Evolutionary conservation across 2,113 vertebrate species (phyloP).

Genomic region (Vulpes vulpes): DNA sequence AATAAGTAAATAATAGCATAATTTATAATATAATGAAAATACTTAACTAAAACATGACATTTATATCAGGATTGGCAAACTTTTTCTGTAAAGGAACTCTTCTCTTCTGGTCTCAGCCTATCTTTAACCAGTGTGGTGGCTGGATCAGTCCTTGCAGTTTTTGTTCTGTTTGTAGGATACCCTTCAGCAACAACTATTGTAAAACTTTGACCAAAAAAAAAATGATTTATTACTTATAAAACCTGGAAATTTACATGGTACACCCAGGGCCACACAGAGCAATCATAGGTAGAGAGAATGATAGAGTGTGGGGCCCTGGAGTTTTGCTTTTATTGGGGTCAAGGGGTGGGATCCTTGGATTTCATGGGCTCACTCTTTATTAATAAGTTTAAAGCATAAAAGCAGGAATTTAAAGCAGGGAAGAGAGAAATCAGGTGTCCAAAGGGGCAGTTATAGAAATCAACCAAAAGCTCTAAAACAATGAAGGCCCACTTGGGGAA

Average conservation of each 20-base stretch:
- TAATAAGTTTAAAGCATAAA: background rate
- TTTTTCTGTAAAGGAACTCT: background rate
- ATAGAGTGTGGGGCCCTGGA: no score
- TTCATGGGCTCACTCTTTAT: background rate
- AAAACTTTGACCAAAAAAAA: background rate
- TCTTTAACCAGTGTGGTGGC: background rate
- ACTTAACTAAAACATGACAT: background rate
- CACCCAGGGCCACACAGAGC: fast-evolving
- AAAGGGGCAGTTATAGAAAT: background rate
- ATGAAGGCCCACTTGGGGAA: background rate
- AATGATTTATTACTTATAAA: background rate
- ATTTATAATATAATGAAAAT: background rate
- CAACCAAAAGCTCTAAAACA: background rate
- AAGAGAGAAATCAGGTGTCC: background rate
- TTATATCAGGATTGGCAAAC: background rate
- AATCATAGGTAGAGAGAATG: no score
- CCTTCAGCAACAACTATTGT: background rate
- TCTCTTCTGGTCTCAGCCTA: background rate
- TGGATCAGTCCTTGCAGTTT: background rate
- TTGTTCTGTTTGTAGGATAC: background rate
- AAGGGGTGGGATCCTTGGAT: no score
- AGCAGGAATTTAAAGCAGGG: background rate
- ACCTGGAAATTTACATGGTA: background rate
- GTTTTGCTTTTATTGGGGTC: no score
- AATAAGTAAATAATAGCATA: background rate